Conservation (phyloP, 2,888 invertebrate species). For the Prenolepis imparis region DNA sequence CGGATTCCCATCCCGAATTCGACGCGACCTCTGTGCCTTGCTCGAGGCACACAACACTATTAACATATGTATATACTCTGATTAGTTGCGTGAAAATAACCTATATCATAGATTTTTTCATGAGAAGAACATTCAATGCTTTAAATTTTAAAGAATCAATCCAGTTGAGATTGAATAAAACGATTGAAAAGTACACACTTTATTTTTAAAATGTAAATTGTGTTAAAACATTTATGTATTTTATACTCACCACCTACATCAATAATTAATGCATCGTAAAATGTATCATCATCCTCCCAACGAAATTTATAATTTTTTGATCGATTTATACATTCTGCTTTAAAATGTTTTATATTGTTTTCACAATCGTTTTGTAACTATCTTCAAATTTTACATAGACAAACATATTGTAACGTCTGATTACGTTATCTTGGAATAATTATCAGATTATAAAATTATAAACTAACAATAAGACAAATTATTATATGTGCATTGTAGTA, state of each 20-base stretch:
- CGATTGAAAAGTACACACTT: not conserved
- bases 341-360: slow-evolving; percentile 25
- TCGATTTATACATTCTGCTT: not conserved
- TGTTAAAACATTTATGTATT: not conserved
- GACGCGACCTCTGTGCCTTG: no score
- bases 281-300: slow-evolving; percentile 14
- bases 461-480: not conserved
- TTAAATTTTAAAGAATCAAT: not conserved
- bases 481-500: slow-evolving; percentile 37
- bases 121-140: not conserved
- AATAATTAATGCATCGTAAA: slow-evolving; percentile 7
- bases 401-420: slow-evolving; percentile 4
- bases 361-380: not conserved
- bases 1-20: no score
- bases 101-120: not conserved
- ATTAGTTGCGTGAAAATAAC: no score
- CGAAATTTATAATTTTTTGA: slow-evolving; percentile 8
- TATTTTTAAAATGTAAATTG: slow-evolving; percentile 10
- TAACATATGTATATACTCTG: no score
- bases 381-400: slow-evolving; percentile 14
- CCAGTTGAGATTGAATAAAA: slow-evolving; percentile 4
- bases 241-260: slow-evolving; percentile 7
- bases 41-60: no score
- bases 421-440: not conserved
- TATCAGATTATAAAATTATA: slow-evolving; percentile 5